Percentiles rank a stretch among this genome's conserved stretches.
Conservation (phyloP, 2,797 vertebrate species). For the Halcyon leucocephala region DNA sequence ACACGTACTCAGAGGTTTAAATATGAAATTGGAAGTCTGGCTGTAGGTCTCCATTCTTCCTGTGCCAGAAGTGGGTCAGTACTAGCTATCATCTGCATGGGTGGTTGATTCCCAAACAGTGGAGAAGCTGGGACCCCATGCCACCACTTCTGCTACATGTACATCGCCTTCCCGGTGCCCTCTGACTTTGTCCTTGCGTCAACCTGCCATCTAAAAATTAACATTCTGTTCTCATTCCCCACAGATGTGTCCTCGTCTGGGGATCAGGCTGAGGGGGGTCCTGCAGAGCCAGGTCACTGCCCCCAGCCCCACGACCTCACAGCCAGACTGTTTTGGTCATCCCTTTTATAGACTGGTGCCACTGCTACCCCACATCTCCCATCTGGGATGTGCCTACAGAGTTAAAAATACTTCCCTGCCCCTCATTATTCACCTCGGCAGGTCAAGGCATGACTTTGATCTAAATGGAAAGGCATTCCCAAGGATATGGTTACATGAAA, state of each 20-base stretch:
- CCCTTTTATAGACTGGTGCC: background rate
- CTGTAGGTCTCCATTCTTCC: background rate
- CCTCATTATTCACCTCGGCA: background rate
- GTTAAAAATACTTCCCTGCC: conserved; percentile 44
- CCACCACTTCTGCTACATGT: background rate
- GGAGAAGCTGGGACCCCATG: background rate
- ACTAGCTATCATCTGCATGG: background rate
- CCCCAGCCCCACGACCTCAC: background rate
- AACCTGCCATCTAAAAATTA: background rate
- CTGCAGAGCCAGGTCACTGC: background rate
- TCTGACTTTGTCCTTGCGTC: background rate
- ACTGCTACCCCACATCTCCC: background rate
- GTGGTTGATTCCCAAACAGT: background rate
- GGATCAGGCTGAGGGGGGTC: background rate
- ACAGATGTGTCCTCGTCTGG: background rate
- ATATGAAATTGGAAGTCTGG: background rate
- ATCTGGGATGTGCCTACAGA: background rate
- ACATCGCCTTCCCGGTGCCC: background rate
- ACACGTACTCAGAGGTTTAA: background rate
- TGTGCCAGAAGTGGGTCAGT: fast-evolving
- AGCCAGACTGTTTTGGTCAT: background rate
- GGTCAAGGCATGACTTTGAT: conserved; percentile 45
- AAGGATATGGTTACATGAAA: conserved; percentile 46
- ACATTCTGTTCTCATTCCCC: background rate
- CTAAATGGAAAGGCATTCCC: conserved; percentile 48